These are phyloP conservation scores for Xanthorhoe designata DNA, from an alignment of 2,888 invertebrate species.

Conservation along the genomic window DNA sequence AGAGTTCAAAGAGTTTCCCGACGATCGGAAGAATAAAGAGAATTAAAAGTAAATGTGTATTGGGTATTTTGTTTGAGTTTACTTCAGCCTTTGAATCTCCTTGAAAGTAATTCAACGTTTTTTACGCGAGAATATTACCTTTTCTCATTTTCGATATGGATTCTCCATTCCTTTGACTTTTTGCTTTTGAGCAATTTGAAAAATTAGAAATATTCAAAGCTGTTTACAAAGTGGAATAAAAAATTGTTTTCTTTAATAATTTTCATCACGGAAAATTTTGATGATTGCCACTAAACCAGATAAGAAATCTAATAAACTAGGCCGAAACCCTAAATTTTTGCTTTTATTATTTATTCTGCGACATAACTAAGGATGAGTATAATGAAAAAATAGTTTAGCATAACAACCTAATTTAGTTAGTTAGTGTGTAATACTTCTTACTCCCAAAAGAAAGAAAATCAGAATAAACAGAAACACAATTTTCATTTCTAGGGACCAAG, in stretches of 20 bases:
- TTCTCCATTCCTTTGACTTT: conserved; percentile 12
- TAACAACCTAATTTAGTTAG: too few relatives aligned
- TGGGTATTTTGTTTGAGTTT: conserved; percentile 20
- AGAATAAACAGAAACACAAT: too few relatives aligned
- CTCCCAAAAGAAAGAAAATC: too few relatives aligned
- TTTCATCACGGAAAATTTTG: not conserved
- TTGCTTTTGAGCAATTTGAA: conserved; percentile 14
- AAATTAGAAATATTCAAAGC: conserved; percentile 10
- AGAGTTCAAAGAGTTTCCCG: conserved; percentile 19
- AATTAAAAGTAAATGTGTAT: conserved; percentile 28
- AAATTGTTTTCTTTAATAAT: not conserved
- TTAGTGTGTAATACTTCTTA: too few relatives aligned
- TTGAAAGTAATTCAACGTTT: conserved; percentile 18
- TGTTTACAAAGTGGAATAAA: not conserved
- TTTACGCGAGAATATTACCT: conserved; percentile 27
- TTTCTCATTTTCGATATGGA: conserved; percentile 27
- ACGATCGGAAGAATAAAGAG: conserved; percentile 16
- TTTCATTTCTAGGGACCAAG: too few relatives aligned
- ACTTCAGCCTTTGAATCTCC: conserved; percentile 24
- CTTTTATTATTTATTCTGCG: too few relatives aligned
- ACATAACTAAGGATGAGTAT: too few relatives aligned
- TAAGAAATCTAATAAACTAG: too few relatives aligned
- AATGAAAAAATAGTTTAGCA: too few relatives aligned
- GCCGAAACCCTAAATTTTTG: too few relatives aligned
- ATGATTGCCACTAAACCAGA: too few relatives aligned